Conservation (phyloP, 2,113 vertebrate genomes). For the Ramphastos sulfuratus region DNA sequence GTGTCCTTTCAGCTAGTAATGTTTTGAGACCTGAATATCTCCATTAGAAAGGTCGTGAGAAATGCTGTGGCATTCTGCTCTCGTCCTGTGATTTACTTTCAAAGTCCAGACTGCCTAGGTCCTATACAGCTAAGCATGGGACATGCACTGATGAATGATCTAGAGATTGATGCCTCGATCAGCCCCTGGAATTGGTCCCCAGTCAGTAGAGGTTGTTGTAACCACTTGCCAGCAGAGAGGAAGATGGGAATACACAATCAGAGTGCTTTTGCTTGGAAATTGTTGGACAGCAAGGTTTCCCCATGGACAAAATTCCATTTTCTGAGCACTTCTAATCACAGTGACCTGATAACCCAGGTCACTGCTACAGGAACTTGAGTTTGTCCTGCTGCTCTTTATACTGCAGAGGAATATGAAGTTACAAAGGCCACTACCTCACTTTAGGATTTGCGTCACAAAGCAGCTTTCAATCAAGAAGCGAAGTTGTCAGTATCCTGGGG, state of each 20-base stretch:
- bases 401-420: neutral
- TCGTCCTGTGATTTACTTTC: neutral
- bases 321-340: constrained; percentile 26
- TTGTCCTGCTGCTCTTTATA: constrained; percentile 21
- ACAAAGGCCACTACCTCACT: neutral
- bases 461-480: neutral
- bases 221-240: neutral
- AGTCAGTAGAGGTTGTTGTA: neutral
- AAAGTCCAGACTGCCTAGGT: neutral
- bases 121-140: neutral
- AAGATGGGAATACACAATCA: neutral
- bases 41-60: constrained; percentile 1
- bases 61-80: neutral
- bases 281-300: neutral
- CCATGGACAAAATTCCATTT: constrained; percentile 24
- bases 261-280: neutral
- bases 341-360: constrained; percentile 38
- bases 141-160: neutral
- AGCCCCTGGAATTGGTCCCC: neutral
- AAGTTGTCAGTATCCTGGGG: neutral
- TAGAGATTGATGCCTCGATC: neutral
- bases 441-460: neutral
- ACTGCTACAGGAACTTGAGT: neutral
- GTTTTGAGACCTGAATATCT: constrained; percentile 16
- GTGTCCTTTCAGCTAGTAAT: constrained; percentile 4